Evolutionary conservation across 92 coral and sea anemone species (phyloP).

Genomic region (Palythoa grandis): DNA sequence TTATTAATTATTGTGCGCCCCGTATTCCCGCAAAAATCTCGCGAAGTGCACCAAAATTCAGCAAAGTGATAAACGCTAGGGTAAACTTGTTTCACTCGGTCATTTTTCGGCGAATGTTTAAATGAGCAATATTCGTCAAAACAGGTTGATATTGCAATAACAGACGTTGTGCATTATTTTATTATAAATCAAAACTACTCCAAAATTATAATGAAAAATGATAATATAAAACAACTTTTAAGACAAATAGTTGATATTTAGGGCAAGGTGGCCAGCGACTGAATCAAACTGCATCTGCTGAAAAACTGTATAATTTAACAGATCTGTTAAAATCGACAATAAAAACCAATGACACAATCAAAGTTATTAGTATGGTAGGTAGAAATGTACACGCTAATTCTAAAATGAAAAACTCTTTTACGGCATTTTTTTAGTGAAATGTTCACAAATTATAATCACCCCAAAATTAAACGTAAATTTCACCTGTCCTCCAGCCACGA

Average conservation of each 20-base stretch:
- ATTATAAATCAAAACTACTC: constrained; percentile 6
- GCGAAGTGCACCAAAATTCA: constrained; percentile 2
- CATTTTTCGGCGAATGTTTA: constrained; percentile 30
- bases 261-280: constrained; percentile 37
- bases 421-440: constrained; percentile 29
- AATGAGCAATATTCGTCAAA: constrained; percentile 38
- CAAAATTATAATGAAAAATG: background rate
- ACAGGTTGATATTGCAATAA: constrained; percentile 25
- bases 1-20: background rate
- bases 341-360: constrained; percentile 21
- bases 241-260: constrained; percentile 20
- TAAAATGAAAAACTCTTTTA: background rate
- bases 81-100: constrained; percentile 11
- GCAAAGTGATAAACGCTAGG: constrained; percentile 6
- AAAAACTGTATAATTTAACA: constrained; percentile 9
- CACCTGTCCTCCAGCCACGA: constrained; percentile 46
- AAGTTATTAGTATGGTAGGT: constrained; percentile 14
- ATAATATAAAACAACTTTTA: background rate
- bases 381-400: constrained; percentile 7
- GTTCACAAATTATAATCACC: constrained; percentile 28
- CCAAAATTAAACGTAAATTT: constrained; percentile 29
- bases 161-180: background rate
- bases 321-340: constrained; percentile 40
- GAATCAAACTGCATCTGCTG: constrained; percentile 26
- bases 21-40: background rate